Base-by-base conservation (phyloP, 2,888 invertebrate species). In the Smittia aterrima region DNA sequence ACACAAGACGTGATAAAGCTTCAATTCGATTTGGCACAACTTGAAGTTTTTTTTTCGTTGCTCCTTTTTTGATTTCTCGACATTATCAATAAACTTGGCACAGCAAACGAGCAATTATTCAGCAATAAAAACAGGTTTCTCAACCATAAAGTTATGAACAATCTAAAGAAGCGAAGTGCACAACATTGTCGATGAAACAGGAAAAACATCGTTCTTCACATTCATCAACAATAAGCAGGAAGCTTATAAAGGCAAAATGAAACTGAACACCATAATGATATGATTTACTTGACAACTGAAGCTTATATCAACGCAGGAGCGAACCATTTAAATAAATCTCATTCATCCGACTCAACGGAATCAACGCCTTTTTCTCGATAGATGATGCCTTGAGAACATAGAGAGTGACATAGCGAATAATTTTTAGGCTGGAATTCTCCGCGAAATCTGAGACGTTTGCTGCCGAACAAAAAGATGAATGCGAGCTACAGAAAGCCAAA, bases 201-300 rank as follows among this genome's bases (percentile, higher is more conserved):
- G 47, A 47, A 47, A 47, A 47, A 47, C 47, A n/a, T 47, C 47
- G 58, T 20, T 20, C 20, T 58, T 58, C 58, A 22, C 20, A 4
- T n/a, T 58, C 53, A 47, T 9, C 4, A 58, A 58, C 58, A 58
- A 58, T 20, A 22, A 22, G 20, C 58, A 58, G 58, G 58, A 58
- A 58, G 18, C 22, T 58, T 18, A 22, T 47, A 58, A 58, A 58
- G 58, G 58, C 58, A 58, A 58, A 7, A 18, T 58, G 58, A 58
- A 58, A 58, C 58, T 58, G 58, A 58, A 58, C 18, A 58, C 18
- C 58, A 58, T 58, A 58, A 58, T 58, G 58, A 58, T 22, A 58
- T 58, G 58, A 58, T 58, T 58, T 58, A 22, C 58, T n/a, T 32
- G 32, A 32, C 32, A 32, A 32, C 4, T 9, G 32, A 32, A 9